Conservation (phyloP, 2,888 invertebrate species). For the Zele albiditarsus region DNA sequence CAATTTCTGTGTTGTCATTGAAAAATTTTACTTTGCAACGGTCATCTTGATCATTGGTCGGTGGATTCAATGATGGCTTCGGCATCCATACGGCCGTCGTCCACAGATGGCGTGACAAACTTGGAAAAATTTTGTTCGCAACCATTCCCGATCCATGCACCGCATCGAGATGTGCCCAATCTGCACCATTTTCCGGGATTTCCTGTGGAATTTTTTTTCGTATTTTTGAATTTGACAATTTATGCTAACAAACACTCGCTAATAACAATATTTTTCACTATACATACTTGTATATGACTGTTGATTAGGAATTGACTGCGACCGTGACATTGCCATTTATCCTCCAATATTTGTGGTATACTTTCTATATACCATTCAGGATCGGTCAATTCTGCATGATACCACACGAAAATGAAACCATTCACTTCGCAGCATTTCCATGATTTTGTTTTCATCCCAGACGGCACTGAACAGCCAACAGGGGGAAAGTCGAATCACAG, state of each 20-base stretch:
- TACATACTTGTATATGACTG: conserved; percentile 83
- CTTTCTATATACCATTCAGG: conserved; percentile 81
- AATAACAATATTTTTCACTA: not conserved
- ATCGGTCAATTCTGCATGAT: conserved; percentile 81
- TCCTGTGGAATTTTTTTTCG: conserved; percentile 76
- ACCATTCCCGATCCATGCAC: conserved; percentile 80
- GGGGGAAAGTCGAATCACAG: conserved; percentile 19
- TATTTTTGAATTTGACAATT: not conserved
- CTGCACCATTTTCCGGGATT: conserved; percentile 93
- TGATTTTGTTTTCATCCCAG: conserved; percentile 79
- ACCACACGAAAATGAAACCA: conserved; percentile 87
- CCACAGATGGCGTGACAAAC: conserved; percentile 69
- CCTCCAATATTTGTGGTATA: conserved; percentile 75
- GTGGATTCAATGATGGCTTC: conserved; percentile 70
- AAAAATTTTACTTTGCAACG: conserved; percentile 23
- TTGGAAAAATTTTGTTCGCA: conserved; percentile 50
- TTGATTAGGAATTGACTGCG: conserved; percentile 85
- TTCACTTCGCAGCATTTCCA: conserved; percentile 83
- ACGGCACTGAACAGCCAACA: conserved; percentile 77
- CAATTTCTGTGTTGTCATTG: conserved; percentile 30
- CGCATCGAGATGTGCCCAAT: conserved; percentile 85
- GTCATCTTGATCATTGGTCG: not conserved
- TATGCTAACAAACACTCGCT: no score
- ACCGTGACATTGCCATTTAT: conserved; percentile 81
- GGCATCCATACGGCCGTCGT: conserved; percentile 73